Evolutionary conservation across 2,113 vertebrate genomes (phyloP), one percentile per base, ranked within the genome.

Genomic region (Cisticola juncidis): DNA sequence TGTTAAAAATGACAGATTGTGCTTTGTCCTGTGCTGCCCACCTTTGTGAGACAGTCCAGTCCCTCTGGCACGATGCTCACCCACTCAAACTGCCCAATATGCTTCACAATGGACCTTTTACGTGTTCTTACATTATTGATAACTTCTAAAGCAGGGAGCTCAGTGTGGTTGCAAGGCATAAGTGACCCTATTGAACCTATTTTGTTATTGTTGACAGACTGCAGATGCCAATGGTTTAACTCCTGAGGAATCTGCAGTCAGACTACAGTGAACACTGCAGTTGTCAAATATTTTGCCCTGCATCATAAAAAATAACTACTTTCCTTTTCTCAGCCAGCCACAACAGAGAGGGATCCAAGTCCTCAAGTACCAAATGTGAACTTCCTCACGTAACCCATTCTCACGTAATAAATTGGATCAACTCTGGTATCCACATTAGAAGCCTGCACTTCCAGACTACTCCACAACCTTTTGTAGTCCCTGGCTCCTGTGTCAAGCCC

Each of bases 401-500:
- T 72, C 42, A 48, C 3, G 19, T 22, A 90, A 66, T 90, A 83
- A 86, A 92, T 22, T 25, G 31, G 40, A n/a, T 69, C 57, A 77
- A 21, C 23, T 18, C 12, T 72, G 61, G 4, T 40, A 51, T 54
- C 73, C 50, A 70, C 6, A 3, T 13, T 26, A 40, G 35, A 71
- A 87, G 13, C 21, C 44, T 51, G 1, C 33, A 14, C 12, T 45
- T 71, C 44, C 78, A 71, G 35, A 40, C 38, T 44, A 50, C 7
- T 20, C n/a, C 50, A 9, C 44, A 65, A 35, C 42, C 44, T 45
- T 78, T 17, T 81, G 77, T 81, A 84, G 68, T 66, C 53, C 58
- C 72, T 0, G 0, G 22, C 33, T 56, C 31, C 9, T 61, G 56
- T 0, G 0, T 68, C 69, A 33, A 15, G 47, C 17, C 42, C n/a